Evolutionary conservation across 1,140 invertebrate species (phyloP), one percentile per base, ranked within the genome.

Genomic region (Drosophila trapezifrons): DNA sequence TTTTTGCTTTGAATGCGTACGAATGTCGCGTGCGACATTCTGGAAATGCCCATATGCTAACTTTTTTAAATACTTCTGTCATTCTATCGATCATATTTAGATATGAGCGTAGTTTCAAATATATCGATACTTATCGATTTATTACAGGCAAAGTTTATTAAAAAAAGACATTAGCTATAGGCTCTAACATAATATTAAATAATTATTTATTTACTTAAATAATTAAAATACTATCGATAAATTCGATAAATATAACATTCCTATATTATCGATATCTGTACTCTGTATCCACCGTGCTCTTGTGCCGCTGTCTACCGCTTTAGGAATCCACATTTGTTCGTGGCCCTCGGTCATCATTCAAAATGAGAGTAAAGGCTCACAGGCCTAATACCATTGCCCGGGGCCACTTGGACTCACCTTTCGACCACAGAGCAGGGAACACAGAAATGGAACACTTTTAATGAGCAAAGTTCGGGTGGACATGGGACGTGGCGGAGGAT

Each of bases 351-450:
- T 20, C 54, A 47, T 54, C 45, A 55, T 63, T 81, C 40, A 38
- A 78, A 86, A 80, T 72, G 62, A 63, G 74, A 82, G 62, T 63
- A 66, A 79, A 78, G 66, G 71, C 67, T 81, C 49, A 64, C 49
- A 60, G 74, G 43, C 51, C 73, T 63, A 37, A 70, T 71, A 60
- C 42, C 40, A 47, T 45, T 43, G 80, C 27, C 51, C 20, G 22
- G 35, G 43, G 58, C 82, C 64, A 86, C 74, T 78, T 78, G 77
- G 42, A 32, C 18, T 27, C 75, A 76, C 69, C 78, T 76, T 76
- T 66, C 40, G 59, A 66, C 67, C 73, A 32, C 35, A 75, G 52
- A 40, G 22, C 27, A 6, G 13, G 9, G 29, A 25, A 18, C 27
- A 6, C n/a, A 22, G 38, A n/a, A 20, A 9, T 27, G n/a, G 25